Evolutionary conservation across 2,888 invertebrate species (phyloP).

Genomic region (Ectropis crepuscularia): DNA sequence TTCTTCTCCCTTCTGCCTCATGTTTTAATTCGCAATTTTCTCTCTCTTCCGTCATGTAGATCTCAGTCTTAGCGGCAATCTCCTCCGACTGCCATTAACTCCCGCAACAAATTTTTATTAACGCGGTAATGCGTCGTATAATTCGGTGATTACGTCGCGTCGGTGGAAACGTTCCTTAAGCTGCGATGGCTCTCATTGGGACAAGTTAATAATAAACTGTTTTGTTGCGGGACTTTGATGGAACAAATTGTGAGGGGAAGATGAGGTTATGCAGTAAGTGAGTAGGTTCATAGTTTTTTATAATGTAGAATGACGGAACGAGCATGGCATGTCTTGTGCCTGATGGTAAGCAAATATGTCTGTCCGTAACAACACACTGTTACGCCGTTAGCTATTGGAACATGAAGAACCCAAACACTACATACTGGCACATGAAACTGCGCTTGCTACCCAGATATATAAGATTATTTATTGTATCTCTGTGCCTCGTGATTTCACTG

Average conservation of each 20-base stretch:
- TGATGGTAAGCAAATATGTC: no score
- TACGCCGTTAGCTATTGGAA: no score
- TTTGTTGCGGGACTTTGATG: slow-evolving; percentile 46
- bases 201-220: slow-evolving; percentile 20
- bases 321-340: no score
- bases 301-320: no score
- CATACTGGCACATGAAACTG: no score
- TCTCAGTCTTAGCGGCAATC: slow-evolving; percentile 19
- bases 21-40: no score
- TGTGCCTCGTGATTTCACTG: no score
- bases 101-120: slow-evolving; percentile 81
- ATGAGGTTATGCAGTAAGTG: not conserved
- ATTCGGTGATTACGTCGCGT: slow-evolving; percentile 74
- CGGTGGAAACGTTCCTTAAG: slow-evolving; percentile 56
- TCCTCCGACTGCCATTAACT: slow-evolving; percentile 50
- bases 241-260: not conserved
- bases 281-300: not conserved
- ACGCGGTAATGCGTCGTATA: slow-evolving; percentile 78
- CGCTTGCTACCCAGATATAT: no score
- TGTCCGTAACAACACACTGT: no score
- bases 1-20: no score
- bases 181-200: slow-evolving; percentile 63
- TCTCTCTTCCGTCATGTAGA: not conserved
- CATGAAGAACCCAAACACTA: no score
- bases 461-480: no score